Evolutionary conservation across 2,888 invertebrate genomes (phyloP).

Genomic region (Clusia tigrina): DNA sequence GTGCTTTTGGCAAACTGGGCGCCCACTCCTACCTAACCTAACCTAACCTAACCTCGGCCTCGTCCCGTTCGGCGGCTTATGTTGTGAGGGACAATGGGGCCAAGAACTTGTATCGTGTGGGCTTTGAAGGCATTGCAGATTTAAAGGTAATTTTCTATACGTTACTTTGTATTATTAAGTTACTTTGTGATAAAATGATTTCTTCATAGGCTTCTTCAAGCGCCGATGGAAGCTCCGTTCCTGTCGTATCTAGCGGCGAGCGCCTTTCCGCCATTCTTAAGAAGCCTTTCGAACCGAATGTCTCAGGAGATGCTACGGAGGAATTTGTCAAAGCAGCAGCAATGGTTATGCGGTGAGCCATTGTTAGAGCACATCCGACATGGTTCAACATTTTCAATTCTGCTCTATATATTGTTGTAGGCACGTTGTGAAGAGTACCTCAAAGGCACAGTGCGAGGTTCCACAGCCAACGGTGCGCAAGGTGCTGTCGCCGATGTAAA

Average conservation of each 20-base stretch:
- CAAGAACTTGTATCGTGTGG: conserved; percentile 95
- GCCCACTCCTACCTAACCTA: too few species aligned
- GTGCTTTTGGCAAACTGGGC: too few species aligned
- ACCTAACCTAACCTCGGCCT: too few species aligned
- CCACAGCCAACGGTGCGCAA: conserved; percentile 39
- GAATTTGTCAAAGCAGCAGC: conserved; percentile 97
- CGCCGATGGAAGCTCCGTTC: conserved; percentile 61
- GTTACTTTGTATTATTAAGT: not conserved
- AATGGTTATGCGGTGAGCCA: conserved; percentile 83
- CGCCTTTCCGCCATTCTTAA: conserved; percentile 90
- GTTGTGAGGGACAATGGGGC: conserved; percentile 98
- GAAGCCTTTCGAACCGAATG: conserved; percentile 94
- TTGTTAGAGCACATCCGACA: too few species aligned
- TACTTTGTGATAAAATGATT: conserved; percentile 16
- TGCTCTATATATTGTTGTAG: conserved; percentile 41
- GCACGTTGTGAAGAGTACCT: conserved; percentile 80
- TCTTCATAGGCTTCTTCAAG: conserved; percentile 55
- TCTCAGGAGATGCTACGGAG: conserved; percentile 93
- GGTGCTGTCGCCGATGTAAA: conserved; percentile 76
- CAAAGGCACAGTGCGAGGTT: conserved; percentile 60
- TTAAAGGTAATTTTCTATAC: conserved; percentile 65
- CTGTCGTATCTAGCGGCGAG: conserved; percentile 71
- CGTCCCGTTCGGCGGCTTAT: conserved; percentile 94
- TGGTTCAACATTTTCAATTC: not conserved
- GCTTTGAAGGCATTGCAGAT: conserved; percentile 97